Conservation (phyloP, 2,888 invertebrate species). For the Cheilosia vulpina region DNA sequence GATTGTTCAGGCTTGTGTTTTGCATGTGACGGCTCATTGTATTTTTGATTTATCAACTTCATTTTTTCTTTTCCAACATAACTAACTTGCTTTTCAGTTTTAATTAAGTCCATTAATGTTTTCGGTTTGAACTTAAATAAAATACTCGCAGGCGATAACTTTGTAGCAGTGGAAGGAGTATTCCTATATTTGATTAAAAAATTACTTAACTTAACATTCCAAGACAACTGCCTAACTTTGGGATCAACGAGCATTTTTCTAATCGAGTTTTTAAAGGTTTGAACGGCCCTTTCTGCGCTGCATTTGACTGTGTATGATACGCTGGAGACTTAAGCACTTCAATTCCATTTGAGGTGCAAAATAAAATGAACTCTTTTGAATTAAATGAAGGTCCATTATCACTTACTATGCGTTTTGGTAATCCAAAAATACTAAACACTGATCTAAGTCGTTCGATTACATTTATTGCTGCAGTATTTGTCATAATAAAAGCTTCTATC, state of each 20-base stretch:
- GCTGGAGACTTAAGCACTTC: too few species aligned
- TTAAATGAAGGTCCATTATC: too few species aligned
- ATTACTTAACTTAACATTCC: constrained; percentile 3
- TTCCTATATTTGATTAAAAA: constrained; percentile 11
- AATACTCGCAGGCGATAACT: constrained; percentile 14
- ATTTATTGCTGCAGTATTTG: background rate
- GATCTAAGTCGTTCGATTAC: constrained; percentile 4
- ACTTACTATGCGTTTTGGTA: too few species aligned
- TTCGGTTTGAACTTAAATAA: constrained; percentile 7
- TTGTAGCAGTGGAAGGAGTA: background rate
- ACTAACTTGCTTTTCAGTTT: background rate
- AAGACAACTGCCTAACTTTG: background rate
- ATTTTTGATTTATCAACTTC: background rate
- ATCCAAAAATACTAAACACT: constrained; percentile 27
- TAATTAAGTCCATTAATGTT: constrained; percentile 3
- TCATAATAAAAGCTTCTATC: constrained; percentile 22
- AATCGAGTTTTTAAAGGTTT: constrained; percentile 69
- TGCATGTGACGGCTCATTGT: background rate
- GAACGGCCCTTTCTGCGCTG: constrained; percentile 74
- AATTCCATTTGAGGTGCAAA: constrained; percentile 76
- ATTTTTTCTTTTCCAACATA: background rate
- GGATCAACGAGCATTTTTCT: too few species aligned
- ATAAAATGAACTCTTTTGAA: too few species aligned
- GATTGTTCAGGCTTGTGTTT: background rate
- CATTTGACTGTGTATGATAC: constrained; percentile 70